phyloP scores from a whole-genome alignment of 1,140 invertebrate species.

The Watersipora subatra region DNA sequence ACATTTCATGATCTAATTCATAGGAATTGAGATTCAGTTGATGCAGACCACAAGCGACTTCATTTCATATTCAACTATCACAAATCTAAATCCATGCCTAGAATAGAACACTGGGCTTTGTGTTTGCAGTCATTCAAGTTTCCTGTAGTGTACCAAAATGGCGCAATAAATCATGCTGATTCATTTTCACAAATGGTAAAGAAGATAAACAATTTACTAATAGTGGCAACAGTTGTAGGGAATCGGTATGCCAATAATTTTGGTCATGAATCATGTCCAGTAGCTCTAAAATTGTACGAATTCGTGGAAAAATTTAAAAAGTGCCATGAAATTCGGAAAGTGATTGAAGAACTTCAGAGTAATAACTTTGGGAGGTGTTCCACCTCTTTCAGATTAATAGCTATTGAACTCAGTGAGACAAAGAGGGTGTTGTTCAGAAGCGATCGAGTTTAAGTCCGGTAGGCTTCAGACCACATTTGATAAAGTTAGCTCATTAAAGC shows the following conservation, averaged over 20 bases:
- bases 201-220: background rate
- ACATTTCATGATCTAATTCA: constrained; percentile 11
- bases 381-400: background rate
- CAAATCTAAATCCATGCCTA: background rate
- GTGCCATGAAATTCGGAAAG: too few species aligned
- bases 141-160: background rate
- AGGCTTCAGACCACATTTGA: background rate
- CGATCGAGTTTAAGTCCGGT: background rate
- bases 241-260: background rate
- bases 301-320: background rate
- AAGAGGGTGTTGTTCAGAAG: background rate
- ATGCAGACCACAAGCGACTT: constrained; percentile 14
- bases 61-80: constrained; percentile 10
- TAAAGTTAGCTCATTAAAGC: background rate
- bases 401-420: background rate
- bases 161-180: background rate
- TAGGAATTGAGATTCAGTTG: constrained; percentile 11
- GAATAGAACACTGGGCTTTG: too few species aligned
- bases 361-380: background rate
- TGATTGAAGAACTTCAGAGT: background rate
- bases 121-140: background rate
- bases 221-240: background rate
- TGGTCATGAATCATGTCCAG: background rate
- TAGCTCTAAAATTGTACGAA: background rate
- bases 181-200: background rate